A percentile compares a stretch with the other conserved stretches of the same genome.
These are phyloP conservation scores for Odobenus rosmarus DNA, from an alignment of 2,113 vertebrate species.

Conservation along the genomic window DNA sequence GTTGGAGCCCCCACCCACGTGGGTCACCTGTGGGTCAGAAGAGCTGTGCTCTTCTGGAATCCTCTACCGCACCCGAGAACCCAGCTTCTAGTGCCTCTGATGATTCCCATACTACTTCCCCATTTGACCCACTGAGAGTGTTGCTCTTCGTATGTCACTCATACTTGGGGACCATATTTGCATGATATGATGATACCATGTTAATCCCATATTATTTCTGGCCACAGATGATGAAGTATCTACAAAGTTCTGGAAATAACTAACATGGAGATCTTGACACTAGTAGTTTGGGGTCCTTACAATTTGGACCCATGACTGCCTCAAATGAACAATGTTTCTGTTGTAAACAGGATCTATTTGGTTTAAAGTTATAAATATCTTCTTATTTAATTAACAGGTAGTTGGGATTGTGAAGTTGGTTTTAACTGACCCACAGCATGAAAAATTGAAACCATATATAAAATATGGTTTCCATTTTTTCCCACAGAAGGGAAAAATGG, in stretches of 20 bases:
- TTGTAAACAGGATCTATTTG: neutral
- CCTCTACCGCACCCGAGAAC: neutral
- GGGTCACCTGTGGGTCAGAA: neutral
- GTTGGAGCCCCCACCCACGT: neutral
- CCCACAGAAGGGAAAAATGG: neutral
- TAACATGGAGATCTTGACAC: neutral
- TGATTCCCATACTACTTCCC: neutral
- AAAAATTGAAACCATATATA: neutral
- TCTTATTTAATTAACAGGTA: neutral
- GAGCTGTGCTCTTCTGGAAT: neutral
- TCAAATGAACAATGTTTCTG: neutral
- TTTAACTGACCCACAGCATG: neutral
- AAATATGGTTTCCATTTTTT: neutral
- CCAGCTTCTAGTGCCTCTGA: neutral
- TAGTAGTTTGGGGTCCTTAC: neutral
- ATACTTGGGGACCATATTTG: neutral
- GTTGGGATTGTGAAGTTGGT: neutral
- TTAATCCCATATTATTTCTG: neutral
- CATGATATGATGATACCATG: neutral
- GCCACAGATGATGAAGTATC: neutral
- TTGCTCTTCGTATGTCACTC: no score
- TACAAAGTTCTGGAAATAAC: neutral
- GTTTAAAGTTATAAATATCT: neutral
- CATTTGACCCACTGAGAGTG: neutral
- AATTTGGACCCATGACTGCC: neutral